A percentile compares a stretch with the other conserved stretches of the same genome.
phyloP scores from a whole-genome alignment of 1,140 invertebrate species.

The Pseudomyrmex concolor region DNA sequence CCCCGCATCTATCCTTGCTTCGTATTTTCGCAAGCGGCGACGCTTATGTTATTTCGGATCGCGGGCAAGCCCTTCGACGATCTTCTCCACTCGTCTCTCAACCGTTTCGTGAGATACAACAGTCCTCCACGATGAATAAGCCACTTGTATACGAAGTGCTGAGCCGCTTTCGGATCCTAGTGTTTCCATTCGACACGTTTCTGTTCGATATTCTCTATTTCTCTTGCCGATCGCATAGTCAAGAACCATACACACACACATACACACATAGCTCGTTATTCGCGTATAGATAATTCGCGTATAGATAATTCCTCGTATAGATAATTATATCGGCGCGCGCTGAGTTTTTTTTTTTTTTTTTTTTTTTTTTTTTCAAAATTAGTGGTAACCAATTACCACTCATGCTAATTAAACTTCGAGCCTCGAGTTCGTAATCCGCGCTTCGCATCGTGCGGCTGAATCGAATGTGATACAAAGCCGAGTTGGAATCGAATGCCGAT shows the following conservation, averaged over 20 bases:
- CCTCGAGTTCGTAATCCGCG: constrained; percentile 14
- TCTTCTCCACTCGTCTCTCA: not conserved
- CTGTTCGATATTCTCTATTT: not conserved
- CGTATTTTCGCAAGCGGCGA: constrained; percentile 50
- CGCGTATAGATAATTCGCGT: constrained; percentile 14
- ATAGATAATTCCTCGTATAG: constrained; percentile 10
- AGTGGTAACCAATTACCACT: constrained; percentile 26
- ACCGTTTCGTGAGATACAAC: not conserved
- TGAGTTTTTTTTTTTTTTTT: not conserved
- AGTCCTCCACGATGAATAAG: constrained; percentile 20
- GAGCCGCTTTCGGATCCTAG: not conserved
- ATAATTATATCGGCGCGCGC: constrained; percentile 1
- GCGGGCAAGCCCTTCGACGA: not conserved
- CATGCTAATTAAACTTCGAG: constrained; percentile 45
- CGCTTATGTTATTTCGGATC: constrained; percentile 66
- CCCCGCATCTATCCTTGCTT: constrained; percentile 35
- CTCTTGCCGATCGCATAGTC: not conserved
- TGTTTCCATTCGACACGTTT: not conserved
- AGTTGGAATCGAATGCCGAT: constrained; percentile 30
- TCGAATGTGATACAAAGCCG: constrained; percentile 12
- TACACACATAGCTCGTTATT: not conserved
- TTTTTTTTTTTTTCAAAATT: not conserved
- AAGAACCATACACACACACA: too few relatives aligned
- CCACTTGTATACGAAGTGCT: constrained; percentile 8
- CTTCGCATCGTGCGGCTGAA: constrained; percentile 11